Percentiles rank a stretch among this genome's conserved stretches.
These are phyloP conservation scores for Mobula hypostoma DNA, from an alignment of 2,113 vertebrate genomes.

Conservation along the genomic window DNA sequence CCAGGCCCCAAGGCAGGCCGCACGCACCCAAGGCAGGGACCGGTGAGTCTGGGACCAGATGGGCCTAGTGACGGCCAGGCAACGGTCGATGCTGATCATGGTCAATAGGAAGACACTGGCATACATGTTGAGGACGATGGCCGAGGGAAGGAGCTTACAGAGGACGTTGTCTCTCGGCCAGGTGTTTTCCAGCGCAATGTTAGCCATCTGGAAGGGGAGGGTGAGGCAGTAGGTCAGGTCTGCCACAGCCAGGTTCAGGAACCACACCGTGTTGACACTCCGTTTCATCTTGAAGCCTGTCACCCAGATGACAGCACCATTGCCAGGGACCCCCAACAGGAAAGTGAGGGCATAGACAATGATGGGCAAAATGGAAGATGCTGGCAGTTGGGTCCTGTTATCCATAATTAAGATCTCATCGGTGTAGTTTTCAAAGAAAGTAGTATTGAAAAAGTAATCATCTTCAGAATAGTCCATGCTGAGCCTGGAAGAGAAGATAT, in stretches of 20 bases:
- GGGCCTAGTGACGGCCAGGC: conserved; percentile 55
- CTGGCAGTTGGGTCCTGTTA: too few species aligned
- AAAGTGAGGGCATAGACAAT: conserved; percentile 59
- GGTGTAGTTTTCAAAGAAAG: too few species aligned
- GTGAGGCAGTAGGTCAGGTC: conserved; percentile 65
- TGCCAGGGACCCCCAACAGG: conserved; percentile 71
- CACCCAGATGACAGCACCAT: conserved; percentile 68
- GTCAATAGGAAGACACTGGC: conserved; percentile 71
- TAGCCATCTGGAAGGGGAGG: conserved; percentile 64
- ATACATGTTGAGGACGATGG: conserved; percentile 70
- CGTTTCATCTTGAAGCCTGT: conserved; percentile 55
- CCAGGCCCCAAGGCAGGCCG: conserved; percentile 53
- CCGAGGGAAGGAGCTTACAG: conserved; percentile 60
- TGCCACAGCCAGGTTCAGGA: conserved; percentile 59
- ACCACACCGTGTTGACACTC: conserved; percentile 51
- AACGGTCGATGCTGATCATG: conserved; percentile 71
- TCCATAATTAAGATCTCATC: too few species aligned
- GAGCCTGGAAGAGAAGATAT: too few species aligned
- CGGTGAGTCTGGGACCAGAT: conserved; percentile 63
- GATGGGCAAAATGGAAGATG: conserved; percentile 43
- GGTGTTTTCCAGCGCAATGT: conserved; percentile 38
- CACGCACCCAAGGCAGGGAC: not conserved
- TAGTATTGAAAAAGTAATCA: too few species aligned
- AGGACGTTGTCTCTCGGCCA: conserved; percentile 51
- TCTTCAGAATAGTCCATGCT: too few species aligned